phyloP scores from a whole-genome alignment of 2,797 vertebrate genomes.

The Rallus crepitans region DNA sequence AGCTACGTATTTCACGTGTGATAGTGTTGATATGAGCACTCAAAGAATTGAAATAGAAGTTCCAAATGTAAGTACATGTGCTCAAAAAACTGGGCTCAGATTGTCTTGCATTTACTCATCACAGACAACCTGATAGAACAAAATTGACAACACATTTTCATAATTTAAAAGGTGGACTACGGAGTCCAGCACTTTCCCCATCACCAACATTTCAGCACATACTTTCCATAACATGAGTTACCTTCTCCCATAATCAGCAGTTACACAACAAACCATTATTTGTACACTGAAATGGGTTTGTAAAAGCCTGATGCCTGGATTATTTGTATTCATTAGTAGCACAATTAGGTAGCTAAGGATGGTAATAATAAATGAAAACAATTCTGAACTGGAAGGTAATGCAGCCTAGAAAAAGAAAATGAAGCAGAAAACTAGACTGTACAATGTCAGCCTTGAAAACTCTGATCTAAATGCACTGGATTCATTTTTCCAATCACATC shows the following conservation, averaged over 20 bases:
- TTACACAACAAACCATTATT: slow-evolving; percentile 49
- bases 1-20: neutral
- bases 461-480: neutral
- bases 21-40: neutral
- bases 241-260: neutral
- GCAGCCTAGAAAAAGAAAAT: slow-evolving; percentile 45
- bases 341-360: slow-evolving; percentile 61
- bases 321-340: slow-evolving; percentile 62
- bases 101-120: neutral
- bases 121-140: neutral
- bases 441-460: neutral
- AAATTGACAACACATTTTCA: neutral
- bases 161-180: neutral
- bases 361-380: slow-evolving; percentile 53
- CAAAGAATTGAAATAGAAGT: neutral
- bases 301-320: slow-evolving; percentile 44
- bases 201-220: neutral
- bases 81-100: neutral
- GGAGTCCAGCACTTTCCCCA: neutral
- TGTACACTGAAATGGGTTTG: slow-evolving; percentile 32
- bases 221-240: slow-evolving; percentile 4
- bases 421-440: slow-evolving; percentile 25
- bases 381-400: slow-evolving; percentile 33
- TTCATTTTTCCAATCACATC: neutral
- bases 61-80: neutral